phyloP scores from a whole-genome alignment of 2,888 invertebrate species.

The Mesochorus sp. region DNA sequence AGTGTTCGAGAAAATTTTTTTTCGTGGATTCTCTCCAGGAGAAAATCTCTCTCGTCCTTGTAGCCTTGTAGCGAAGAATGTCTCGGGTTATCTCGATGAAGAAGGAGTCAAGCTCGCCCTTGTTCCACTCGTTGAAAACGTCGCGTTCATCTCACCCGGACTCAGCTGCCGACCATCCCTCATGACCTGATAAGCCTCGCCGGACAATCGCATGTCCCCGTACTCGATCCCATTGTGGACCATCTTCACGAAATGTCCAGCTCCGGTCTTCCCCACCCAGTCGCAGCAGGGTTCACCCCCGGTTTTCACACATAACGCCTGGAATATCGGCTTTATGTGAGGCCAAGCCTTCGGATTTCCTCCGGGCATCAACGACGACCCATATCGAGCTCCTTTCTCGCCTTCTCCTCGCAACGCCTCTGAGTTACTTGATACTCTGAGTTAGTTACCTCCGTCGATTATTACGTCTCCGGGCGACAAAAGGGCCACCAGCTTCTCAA shows the following conservation, averaged over 20 bases:
- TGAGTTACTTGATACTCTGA: constrained; percentile 97
- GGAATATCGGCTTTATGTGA: constrained; percentile 95
- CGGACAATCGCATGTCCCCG: constrained; percentile 99
- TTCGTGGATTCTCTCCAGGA: too few species aligned
- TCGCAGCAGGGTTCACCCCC: constrained; percentile 97
- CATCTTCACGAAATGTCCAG: constrained; percentile 99
- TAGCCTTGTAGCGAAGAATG: constrained; percentile 93
- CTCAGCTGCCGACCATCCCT: constrained; percentile 86
- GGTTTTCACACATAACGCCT: constrained; percentile 95
- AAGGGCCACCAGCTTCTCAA: constrained; percentile 91
- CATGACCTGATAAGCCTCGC: constrained; percentile 98
- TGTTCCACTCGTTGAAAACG: constrained; percentile 96
- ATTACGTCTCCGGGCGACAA: constrained; percentile 97
- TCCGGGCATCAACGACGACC: constrained; percentile 99
- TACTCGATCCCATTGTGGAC: constrained; percentile 99
- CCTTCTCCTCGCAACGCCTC: constrained; percentile 93
- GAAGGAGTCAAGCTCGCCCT: too few species aligned
- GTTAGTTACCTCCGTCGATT: constrained; percentile 99
- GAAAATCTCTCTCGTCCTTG: constrained; percentile 95
- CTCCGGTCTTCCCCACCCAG: constrained; percentile 98
- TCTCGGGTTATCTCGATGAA: constrained; percentile 98
- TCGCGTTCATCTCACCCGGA: constrained; percentile 93
- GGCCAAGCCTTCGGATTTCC: constrained; percentile 97
- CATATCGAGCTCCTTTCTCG: constrained; percentile 97
- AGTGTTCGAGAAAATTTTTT: constrained; percentile 91